phyloP scores from a whole-genome alignment of 2,888 invertebrate species.

The Nesidiocoris tenuis region DNA sequence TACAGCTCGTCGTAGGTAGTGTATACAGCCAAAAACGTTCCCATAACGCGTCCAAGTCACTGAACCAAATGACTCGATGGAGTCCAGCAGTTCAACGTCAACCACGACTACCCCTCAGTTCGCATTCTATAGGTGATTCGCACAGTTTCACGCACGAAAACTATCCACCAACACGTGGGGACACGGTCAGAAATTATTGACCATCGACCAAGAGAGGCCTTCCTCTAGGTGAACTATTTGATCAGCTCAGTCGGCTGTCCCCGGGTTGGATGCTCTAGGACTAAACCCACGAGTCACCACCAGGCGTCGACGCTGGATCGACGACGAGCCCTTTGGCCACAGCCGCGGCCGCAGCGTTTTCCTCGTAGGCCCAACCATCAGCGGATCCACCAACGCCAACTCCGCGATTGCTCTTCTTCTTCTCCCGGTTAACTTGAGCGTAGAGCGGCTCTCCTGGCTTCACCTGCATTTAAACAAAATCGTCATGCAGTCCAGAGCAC shows the following conservation, averaged over 20 bases:
- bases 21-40: too few relatives aligned
- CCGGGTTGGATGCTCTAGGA: slow-evolving; percentile 12
- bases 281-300: slow-evolving; percentile 60
- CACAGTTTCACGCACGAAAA: too few relatives aligned
- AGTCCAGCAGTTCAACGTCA: too few relatives aligned
- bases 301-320: slow-evolving; percentile 51
- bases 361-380: slow-evolving; percentile 52
- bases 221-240: too few relatives aligned
- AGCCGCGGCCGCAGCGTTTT: slow-evolving; percentile 34
- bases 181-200: too few relatives aligned
- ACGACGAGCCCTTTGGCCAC: slow-evolving; percentile 48
- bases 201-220: too few relatives aligned
- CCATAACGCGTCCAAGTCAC: too few relatives aligned
- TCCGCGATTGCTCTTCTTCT: slow-evolving; percentile 60
- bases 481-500: not conserved
- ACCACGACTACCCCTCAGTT: too few relatives aligned
- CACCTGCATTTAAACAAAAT: slow-evolving; percentile 55
- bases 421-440: slow-evolving; percentile 67
- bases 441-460: slow-evolving; percentile 65
- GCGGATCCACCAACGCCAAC: slow-evolving; percentile 52
- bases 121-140: too few relatives aligned
- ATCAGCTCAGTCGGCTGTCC: too few relatives aligned
- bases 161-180: too few relatives aligned
- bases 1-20: not conserved
- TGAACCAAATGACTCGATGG: too few relatives aligned